Evolutionary conservation across 2,888 invertebrate genomes (phyloP).

Genomic region (Amorpha juglandis): DNA sequence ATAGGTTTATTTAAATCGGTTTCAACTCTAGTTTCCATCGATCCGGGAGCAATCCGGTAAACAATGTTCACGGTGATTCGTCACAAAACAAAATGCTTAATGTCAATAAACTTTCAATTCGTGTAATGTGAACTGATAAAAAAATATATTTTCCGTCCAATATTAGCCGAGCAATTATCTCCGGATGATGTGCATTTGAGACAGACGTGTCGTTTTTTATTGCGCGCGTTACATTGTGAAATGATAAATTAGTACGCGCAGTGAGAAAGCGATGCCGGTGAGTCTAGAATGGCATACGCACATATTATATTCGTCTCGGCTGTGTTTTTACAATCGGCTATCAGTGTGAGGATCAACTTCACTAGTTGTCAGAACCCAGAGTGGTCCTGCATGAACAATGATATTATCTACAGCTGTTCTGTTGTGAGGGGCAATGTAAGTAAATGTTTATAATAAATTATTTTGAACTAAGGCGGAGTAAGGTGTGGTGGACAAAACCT

Average conservation of each 20-base stretch:
- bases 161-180: slow-evolving; percentile 61
- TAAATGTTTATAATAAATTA: slow-evolving; percentile 35
- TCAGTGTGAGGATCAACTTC: slow-evolving; percentile 69
- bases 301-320: slow-evolving; percentile 41
- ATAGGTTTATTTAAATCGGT: slow-evolving; percentile 15
- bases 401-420: slow-evolving; percentile 69
- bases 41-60: background rate
- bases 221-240: slow-evolving; percentile 46
- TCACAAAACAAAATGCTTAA: slow-evolving; percentile 29
- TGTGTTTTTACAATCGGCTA: slow-evolving; percentile 31
- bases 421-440: slow-evolving; percentile 63
- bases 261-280: slow-evolving; percentile 41
- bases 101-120: slow-evolving; percentile 52
- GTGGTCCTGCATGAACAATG: slow-evolving; percentile 75
- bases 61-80: slow-evolving; percentile 13
- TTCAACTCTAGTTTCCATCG: background rate
- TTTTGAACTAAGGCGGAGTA: too few species aligned
- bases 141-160: slow-evolving; percentile 48
- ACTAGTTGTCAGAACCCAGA: slow-evolving; percentile 69
- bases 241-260: slow-evolving; percentile 34
- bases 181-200: slow-evolving; percentile 58
- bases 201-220: slow-evolving; percentile 59
- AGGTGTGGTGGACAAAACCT: too few species aligned
- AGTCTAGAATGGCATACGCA: slow-evolving; percentile 44
- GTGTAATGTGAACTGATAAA: slow-evolving; percentile 50